Conservation (phyloP, 1,140 invertebrate species). For the Babylonia areolata region DNA sequence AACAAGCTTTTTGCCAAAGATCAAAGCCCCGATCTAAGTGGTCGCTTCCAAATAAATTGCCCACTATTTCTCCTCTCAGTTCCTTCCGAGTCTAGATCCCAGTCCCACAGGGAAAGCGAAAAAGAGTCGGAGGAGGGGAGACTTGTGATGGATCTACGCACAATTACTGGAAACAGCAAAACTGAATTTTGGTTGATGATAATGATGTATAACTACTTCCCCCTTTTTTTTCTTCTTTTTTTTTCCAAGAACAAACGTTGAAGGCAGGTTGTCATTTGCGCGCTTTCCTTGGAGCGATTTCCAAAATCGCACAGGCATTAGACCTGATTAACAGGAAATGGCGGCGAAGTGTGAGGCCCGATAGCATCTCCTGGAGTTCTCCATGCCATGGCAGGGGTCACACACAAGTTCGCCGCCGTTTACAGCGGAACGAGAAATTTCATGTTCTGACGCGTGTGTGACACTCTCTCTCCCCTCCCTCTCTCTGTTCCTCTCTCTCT, state of each 20-base stretch:
- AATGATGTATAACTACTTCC: neutral
- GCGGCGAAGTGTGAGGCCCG: neutral
- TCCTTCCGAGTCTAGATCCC: neutral
- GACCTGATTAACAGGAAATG: slow-evolving; percentile 15
- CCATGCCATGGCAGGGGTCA: neutral
- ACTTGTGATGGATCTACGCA: neutral
- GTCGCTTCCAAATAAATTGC: slow-evolving; percentile 21
- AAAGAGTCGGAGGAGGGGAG: too few species aligned
- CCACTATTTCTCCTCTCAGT: neutral
- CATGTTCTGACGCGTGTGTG: slow-evolving; percentile 7
- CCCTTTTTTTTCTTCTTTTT: neutral
- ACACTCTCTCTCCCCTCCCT: neutral
- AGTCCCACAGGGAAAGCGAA: neutral
- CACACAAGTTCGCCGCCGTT: neutral
- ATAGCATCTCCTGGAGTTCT: neutral
- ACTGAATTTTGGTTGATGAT: neutral
- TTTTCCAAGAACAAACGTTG: neutral
- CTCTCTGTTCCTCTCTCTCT: neutral
- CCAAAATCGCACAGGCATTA: neutral
- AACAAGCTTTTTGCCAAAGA: slow-evolving; percentile 27
- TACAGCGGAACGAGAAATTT: slow-evolving; percentile 1
- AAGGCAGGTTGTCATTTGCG: neutral
- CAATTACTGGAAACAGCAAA: neutral
- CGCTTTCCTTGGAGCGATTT: neutral
- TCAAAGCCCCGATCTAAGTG: slow-evolving; percentile 25